Base-by-base conservation (phyloP, 2,113 vertebrate genomes). In the Corythaeola cristata region DNA sequence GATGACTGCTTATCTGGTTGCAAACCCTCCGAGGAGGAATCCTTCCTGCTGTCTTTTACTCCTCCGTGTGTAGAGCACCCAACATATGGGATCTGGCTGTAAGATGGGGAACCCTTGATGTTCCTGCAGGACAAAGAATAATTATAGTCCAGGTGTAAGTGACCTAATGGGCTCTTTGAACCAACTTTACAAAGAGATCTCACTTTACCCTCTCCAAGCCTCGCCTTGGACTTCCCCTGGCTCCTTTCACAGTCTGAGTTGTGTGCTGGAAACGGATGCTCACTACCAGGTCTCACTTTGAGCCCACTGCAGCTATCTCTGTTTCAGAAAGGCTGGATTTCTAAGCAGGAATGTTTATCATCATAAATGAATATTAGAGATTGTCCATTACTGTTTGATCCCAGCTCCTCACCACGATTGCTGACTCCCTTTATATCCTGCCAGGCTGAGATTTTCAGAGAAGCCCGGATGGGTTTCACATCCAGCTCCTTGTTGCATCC, bases 401-500 rank as follows among this genome's bases (percentile, higher is more conserved):
- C 24, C 18, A 56, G 24, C 64, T 76, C 52, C 32, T 28, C 2
- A 6, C 32, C 1, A 8, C 2, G 3, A 15, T 24, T 50, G 39
- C 66, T 62, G 47, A 7, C 21, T 75, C 53, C 62, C 49, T 83
- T 53, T 33, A 15, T 64, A 6, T 22, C 56, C 64, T 88, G 39
- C 62, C 66, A 68, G 85, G 52, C 64, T 15, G 56, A 76, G 67
- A 37, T 56, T 64, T 72, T 16, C 30, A 15, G 62, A 56, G 71
- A 39, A 37, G 39, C 27, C 49, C 0, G 0, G 20, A 3, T 6
- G 33, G 13, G n/a, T 20, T 76, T 75, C 33, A 39, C 6, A 20
- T 26, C 41, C 72, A 58, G 16, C 18, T 55, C 75, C 32, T 33
- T 12, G 12, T 12, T 33, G 49, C 50, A 53, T 32, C 50, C 71